Evolutionary conservation across 2,888 invertebrate species (phyloP), one percentile per base, ranked within the genome.

Genomic region (Parnassius mnemosyne): DNA sequence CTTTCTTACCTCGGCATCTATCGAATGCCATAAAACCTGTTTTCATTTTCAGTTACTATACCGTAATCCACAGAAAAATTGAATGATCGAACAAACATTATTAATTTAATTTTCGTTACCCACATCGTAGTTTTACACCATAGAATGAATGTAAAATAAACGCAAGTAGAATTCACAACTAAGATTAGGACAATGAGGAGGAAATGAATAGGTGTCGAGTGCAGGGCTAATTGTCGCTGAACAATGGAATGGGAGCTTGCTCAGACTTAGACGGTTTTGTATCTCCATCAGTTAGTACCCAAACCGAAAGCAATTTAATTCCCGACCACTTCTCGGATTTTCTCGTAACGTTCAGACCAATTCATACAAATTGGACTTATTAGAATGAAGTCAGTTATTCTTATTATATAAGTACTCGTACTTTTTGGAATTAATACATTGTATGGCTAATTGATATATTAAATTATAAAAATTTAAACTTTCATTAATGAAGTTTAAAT

Each of bases 201-300:
- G 77, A 83, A 62, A 85, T 89, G 85, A 89, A 89, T 88, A 79
- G 88, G 81, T 84, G 86, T 85, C 85, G 80, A 72, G 79, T 71
- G 76, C 87, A 85, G 81, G 76, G 77, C 80, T 87, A 84, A 87
- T 88, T 87, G 85, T 84, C 76, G 74, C 74, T 65, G 69, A 70
- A 84, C 82, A 84, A 84, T 82, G 70, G 79, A 54, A 64, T 61
- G 52, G 63, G 68, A 73, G 73, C 74, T 69, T 68, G 70, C 69
- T 66, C 63, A 67, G 59, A 65, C 61, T 65, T 57, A 56, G 56
- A 54, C 53, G 60, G 53, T 64, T 67, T 65, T 73, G 69, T 70
- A 63, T 67, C 66, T 65, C 49, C 16, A 63, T 50, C 59, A 61
- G 64, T 60, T 61, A 60, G 61, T 41, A 34, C 46, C 16, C 58